Evolutionary conservation across 2,113 vertebrate genomes (phyloP), one percentile per base, ranked within the genome.

Genomic region (Syngnathus scovelli): DNA sequence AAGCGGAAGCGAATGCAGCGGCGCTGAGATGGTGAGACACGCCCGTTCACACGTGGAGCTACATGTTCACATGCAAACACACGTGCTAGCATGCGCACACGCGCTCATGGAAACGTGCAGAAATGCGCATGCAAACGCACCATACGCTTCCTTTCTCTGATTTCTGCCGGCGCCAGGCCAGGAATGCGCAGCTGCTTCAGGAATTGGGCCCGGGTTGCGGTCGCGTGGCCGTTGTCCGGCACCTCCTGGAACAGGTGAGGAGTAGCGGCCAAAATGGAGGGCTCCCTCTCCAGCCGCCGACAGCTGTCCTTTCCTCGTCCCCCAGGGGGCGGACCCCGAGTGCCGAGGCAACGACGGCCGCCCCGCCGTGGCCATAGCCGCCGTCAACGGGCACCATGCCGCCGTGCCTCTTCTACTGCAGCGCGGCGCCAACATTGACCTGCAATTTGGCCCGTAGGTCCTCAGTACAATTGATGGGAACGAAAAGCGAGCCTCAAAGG

Each of bases 321-420:
- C 15, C n/a, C 67, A 97, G 94, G 94, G 94, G 73, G 93, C 92
- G 7, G 90, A 97, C 41, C 93, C 94, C 0, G 92, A 90, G 48
- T 93, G 90, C 69, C 82, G 66, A 33, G 76, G 78, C 0, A 15
- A 58, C 0, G 78, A 93, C 0, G 82, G 86, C 0, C 79, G 23
- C 0, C 90, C 93, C 0, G 86, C 80, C 51, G 61, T 94, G 67
- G 85, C 81, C 0, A 66, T 87, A 12, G 92, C 93, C 0, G 92
- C 92, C 59, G 27, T 87, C 61, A 93, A 92, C 10, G 84, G 84
- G 33, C 93, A 90, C 33, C 66, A 54, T 0, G 88, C 90, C 16
- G 86, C 74, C 1, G 84, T 94, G 71, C 90, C 92, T 10, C 78
- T 93, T 36, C 86, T 95, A 0, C 78, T 92, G 64, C 93, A 93